Conservation (phyloP, 2,797 vertebrate genomes). For the Pygocentrus nattereri region DNA sequence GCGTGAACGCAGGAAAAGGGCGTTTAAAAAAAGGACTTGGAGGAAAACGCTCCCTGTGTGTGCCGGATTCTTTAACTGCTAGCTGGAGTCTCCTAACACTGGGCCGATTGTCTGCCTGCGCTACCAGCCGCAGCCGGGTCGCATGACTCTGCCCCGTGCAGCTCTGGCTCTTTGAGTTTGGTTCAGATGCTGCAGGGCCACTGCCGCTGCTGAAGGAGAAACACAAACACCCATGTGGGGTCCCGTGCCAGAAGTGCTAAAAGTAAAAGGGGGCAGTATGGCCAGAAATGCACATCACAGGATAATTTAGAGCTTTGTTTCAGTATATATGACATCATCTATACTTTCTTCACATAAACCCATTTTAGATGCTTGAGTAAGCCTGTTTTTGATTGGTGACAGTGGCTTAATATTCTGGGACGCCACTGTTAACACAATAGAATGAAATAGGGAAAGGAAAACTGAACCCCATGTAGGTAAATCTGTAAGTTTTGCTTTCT, state of each 20-base stretch:
- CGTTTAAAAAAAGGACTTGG: slow-evolving; percentile 28
- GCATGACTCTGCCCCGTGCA: slow-evolving; percentile 64
- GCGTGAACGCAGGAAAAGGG: slow-evolving; percentile 40
- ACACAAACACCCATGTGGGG: slow-evolving; percentile 15
- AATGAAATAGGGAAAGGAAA: no score
- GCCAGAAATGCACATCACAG: no score
- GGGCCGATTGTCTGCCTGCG: slow-evolving; percentile 64
- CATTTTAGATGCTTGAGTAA: no score
- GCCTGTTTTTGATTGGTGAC: no score
- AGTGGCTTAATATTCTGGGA: no score
- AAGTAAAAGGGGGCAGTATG: background rate
- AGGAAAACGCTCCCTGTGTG: slow-evolving; percentile 46
- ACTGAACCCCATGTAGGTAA: no score
- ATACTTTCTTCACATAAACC: no score
- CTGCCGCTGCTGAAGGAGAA: background rate
- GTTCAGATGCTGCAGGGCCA: slow-evolving; percentile 3
- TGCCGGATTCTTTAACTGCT: slow-evolving; percentile 52
- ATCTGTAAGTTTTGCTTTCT: no score
- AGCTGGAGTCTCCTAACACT: slow-evolving; percentile 61
- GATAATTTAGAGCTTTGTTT: no score
- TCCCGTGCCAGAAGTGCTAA: slow-evolving; percentile 1
- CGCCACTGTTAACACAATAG: no score
- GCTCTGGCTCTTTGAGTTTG: slow-evolving; percentile 29
- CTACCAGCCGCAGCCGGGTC: slow-evolving; percentile 61
- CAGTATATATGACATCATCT: no score